Conservation (phyloP, 2,888 invertebrate genomes). For the Ephialtes manifestator region DNA sequence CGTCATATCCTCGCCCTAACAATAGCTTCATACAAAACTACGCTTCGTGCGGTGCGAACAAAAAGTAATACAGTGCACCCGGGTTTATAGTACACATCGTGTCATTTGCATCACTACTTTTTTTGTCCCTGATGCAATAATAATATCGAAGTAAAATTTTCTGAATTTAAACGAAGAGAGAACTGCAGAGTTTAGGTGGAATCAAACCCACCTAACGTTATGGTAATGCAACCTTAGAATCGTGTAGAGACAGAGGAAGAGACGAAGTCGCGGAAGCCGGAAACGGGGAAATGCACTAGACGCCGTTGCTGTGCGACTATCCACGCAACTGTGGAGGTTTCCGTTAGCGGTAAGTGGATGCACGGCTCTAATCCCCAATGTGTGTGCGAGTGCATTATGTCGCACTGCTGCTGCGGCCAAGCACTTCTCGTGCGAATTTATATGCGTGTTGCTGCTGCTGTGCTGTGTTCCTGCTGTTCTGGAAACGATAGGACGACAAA, state of each 20-base stretch:
- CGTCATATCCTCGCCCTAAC: constrained; percentile 59
- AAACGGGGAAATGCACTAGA: constrained; percentile 60
- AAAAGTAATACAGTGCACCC: constrained; percentile 25
- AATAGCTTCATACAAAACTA: constrained; percentile 57
- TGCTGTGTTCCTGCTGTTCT: constrained; percentile 9
- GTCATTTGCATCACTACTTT: constrained; percentile 46
- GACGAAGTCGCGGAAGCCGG: constrained; percentile 52
- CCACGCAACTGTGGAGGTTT: constrained; percentile 53
- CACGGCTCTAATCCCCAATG: constrained; percentile 16
- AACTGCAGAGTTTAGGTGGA: background rate
- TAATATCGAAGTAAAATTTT: background rate
- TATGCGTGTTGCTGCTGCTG: constrained; percentile 28
- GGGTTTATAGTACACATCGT: constrained; percentile 5
- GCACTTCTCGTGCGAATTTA: constrained; percentile 8
- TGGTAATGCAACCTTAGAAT: background rate
- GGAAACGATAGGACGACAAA: constrained; percentile 27
- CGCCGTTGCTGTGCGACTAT: constrained; percentile 36
- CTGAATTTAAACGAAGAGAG: background rate
- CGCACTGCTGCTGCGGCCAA: constrained; percentile 8
- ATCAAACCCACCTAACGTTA: background rate
- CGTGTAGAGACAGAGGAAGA: background rate
- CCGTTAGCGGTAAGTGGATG: constrained; percentile 53
- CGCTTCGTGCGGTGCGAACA: constrained; percentile 55
- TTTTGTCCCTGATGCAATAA: background rate
- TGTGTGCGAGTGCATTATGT: constrained; percentile 39